Conservation (phyloP, 2,797 vertebrate species). For the Urocyon cinereoargenteus region DNA sequence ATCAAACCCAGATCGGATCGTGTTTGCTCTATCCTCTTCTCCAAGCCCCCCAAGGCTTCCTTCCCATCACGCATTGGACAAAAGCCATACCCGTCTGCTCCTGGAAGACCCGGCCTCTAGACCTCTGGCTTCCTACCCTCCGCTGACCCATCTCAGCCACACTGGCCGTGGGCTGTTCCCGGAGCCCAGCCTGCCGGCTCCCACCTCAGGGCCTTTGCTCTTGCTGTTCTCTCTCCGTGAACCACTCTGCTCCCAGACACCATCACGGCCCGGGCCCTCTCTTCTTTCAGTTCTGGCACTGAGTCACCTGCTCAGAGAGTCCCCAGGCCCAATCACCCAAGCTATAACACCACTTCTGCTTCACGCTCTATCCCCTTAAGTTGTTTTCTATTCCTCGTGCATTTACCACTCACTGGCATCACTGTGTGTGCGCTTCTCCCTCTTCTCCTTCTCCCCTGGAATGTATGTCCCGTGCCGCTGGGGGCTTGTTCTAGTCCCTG, state of each 20-base stretch:
- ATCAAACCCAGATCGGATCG: background rate
- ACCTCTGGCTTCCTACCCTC: background rate
- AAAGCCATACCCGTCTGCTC: background rate
- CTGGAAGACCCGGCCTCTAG: background rate
- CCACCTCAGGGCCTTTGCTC: background rate
- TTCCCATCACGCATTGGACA: background rate
- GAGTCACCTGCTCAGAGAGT: background rate
- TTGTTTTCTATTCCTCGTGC: background rate
- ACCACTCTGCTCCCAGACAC: background rate
- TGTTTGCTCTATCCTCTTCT: background rate
- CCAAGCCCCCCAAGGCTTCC: background rate
- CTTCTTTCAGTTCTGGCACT: background rate
- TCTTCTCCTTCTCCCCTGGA: background rate
- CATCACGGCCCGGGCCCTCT: accelerated
- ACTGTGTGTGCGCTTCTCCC: background rate
- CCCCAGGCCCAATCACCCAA: background rate
- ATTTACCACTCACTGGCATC: background rate
- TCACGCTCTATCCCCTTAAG: background rate
- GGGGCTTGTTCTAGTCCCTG: background rate
- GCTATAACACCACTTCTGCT: background rate
- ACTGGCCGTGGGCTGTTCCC: background rate
- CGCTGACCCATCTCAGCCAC: background rate
- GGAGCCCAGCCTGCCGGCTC: background rate
- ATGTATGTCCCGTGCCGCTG: background rate
- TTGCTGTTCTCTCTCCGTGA: background rate